These are phyloP conservation scores for Folsomia candida DNA, from an alignment of 2,888 invertebrate species.

Conservation along the genomic window DNA sequence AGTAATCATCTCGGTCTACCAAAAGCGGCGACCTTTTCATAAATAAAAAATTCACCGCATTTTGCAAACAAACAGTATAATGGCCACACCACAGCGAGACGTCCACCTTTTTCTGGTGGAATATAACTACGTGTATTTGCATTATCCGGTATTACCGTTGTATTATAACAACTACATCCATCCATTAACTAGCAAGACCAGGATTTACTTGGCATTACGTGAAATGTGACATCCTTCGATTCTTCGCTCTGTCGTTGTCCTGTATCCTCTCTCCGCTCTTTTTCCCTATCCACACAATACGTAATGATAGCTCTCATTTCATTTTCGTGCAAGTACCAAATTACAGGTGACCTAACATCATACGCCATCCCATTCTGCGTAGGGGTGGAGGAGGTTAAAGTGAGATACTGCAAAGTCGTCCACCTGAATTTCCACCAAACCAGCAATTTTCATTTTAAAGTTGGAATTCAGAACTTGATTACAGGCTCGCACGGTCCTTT, in stretches of 20 bases:
- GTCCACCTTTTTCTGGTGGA: too few relatives aligned
- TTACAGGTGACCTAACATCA: slow-evolving; percentile 2
- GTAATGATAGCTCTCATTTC: background rate
- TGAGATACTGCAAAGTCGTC: background rate
- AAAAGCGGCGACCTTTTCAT: background rate
- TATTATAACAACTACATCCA: background rate
- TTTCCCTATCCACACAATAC: background rate
- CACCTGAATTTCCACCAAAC: background rate
- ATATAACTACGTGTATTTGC: too few relatives aligned
- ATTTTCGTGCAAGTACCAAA: background rate
- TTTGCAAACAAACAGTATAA: too few relatives aligned
- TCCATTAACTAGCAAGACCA: too few relatives aligned
- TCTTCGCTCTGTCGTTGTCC: too few relatives aligned
- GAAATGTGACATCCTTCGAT: background rate
- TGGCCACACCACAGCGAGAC: too few relatives aligned
- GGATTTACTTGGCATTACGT: too few relatives aligned
- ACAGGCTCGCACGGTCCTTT: too few relatives aligned
- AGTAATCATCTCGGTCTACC: background rate
- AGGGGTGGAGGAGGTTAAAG: background rate
- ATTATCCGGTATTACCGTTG: background rate
- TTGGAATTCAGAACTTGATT: background rate
- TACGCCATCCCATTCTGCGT: background rate
- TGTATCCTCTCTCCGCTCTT: too few relatives aligned
- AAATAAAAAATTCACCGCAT: background rate
- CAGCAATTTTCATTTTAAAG: background rate